A percentile compares a stretch with the other conserved stretches of the same genome.
phyloP scores from a whole-genome alignment of 1,140 invertebrate genomes.

The Propsilocerus akamusi region DNA sequence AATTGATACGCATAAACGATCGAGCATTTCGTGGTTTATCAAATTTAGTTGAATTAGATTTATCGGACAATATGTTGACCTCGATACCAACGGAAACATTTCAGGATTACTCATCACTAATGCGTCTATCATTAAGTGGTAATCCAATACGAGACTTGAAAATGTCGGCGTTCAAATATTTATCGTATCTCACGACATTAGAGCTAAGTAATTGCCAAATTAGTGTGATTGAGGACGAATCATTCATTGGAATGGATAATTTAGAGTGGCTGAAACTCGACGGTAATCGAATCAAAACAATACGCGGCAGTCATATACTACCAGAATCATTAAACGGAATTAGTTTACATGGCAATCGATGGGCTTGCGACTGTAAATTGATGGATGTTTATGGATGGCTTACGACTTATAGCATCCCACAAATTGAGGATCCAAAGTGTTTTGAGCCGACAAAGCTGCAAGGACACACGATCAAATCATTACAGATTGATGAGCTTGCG shows the following conservation, averaged over 20 bases:
- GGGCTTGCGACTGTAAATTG: slow-evolving; percentile 72
- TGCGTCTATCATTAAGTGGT: slow-evolving; percentile 57
- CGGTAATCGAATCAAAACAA: slow-evolving; percentile 54
- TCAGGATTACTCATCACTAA: slow-evolving; percentile 52
- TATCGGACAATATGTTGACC: slow-evolving; percentile 61
- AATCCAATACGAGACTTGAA: slow-evolving; percentile 60
- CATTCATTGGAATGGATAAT: slow-evolving; percentile 60
- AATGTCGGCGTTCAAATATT: slow-evolving; percentile 51
- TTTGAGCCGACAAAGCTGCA: slow-evolving; percentile 42
- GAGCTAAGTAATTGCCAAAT: slow-evolving; percentile 68
- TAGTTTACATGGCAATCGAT: slow-evolving; percentile 69
- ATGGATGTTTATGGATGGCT: slow-evolving; percentile 61
- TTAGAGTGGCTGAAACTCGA: slow-evolving; percentile 71
- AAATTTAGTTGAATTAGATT: slow-evolving; percentile 75
- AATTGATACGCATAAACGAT: slow-evolving; percentile 54
- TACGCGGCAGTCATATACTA: slow-evolving; percentile 46
- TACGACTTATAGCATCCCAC: slow-evolving; percentile 46
- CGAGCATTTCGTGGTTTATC: slow-evolving; percentile 63
- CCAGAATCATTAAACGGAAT: slow-evolving; percentile 55
- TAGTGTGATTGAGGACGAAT: slow-evolving; percentile 51
- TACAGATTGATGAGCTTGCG: slow-evolving; percentile 55
- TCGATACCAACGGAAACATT: slow-evolving; percentile 60
- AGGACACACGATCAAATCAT: slow-evolving; percentile 42
- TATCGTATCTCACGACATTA: slow-evolving; percentile 55
- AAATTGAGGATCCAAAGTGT: slow-evolving; percentile 57